Conservation (phyloP, 2,113 vertebrate genomes). For the Carlito syrichta region DNA sequence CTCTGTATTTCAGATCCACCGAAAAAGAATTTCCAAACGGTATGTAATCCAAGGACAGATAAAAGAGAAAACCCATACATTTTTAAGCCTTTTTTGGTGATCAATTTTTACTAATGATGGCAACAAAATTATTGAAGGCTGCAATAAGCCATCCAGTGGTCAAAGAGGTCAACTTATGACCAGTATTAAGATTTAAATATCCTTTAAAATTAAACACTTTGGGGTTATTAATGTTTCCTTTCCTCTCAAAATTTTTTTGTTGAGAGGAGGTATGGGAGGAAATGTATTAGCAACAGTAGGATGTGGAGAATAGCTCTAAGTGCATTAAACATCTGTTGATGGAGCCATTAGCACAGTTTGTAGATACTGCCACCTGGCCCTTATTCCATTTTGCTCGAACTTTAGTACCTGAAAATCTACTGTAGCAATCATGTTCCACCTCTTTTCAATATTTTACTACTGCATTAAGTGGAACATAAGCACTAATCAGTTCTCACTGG, state of each 20-base stretch:
- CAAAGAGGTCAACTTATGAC: conserved; percentile 79
- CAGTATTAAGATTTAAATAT: conserved; percentile 82
- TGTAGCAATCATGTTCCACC: conserved; percentile 52
- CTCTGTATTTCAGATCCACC: background rate
- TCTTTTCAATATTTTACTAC: conserved; percentile 79
- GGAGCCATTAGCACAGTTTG: conserved; percentile 82
- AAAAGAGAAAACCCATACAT: conserved; percentile 62
- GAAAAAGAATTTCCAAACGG: conserved; percentile 60
- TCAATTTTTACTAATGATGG: conserved; percentile 79
- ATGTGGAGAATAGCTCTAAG: conserved; percentile 82
- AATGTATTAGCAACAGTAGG: conserved; percentile 86
- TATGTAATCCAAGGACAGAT: conserved; percentile 63
- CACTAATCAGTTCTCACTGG: conserved; percentile 59
- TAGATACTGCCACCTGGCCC: conserved; percentile 85
- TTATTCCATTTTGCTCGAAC: conserved; percentile 78
- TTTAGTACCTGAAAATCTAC: conserved; percentile 80
- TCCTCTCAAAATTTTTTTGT: conserved; percentile 90
- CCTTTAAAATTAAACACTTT: conserved; percentile 85
- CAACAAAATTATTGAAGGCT: conserved; percentile 85
- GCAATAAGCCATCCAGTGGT: conserved; percentile 78
- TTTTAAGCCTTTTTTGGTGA: conserved; percentile 73
- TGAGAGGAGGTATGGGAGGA: conserved; percentile 82
- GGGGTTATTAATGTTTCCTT: conserved; percentile 87
- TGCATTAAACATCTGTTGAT: conserved; percentile 83
- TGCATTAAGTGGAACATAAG: conserved; percentile 70